Conservation (phyloP, 1,140 invertebrate species). For the Periplaneta americana region DNA sequence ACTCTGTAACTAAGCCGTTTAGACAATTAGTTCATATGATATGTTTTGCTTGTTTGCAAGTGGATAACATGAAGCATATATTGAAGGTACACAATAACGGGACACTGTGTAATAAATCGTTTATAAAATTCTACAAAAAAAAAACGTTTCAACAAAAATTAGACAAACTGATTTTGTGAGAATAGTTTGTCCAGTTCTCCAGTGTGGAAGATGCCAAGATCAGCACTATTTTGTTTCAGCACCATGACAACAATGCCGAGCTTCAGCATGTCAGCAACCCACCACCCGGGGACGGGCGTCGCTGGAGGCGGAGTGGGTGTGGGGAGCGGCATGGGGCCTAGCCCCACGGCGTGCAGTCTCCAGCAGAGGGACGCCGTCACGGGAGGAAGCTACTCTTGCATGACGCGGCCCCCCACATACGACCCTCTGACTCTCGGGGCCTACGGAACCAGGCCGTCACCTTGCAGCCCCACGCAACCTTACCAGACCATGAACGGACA, state of each 20-base stretch:
- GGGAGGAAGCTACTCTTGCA: slow-evolving; percentile 50
- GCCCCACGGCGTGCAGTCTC: slow-evolving; percentile 51
- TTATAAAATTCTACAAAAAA: no score
- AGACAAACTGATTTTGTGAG: no score
- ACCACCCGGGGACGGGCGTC: slow-evolving; percentile 32
- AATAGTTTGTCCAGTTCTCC: no score
- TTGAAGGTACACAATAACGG: no score
- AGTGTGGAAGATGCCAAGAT: no score
- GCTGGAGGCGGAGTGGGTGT: slow-evolving; percentile 37
- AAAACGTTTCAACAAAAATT: no score
- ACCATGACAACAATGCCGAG: slow-evolving; percentile 52
- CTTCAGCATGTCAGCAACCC: slow-evolving; percentile 39
- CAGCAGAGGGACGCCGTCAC: slow-evolving; percentile 52
- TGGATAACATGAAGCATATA: no score
- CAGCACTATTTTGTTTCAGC: slow-evolving; percentile 33
- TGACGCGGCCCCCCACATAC: slow-evolving; percentile 50
- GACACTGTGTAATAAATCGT: no score
- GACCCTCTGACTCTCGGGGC: slow-evolving; percentile 58
- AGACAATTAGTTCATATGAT: no score
- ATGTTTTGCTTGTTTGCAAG: no score
- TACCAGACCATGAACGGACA: slow-evolving; percentile 52
- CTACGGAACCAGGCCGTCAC: slow-evolving; percentile 52
- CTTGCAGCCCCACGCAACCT: slow-evolving; percentile 58
- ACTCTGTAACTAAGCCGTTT: no score
- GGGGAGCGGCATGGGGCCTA: slow-evolving; percentile 44